Evolutionary conservation across 2,113 vertebrate species (phyloP).

Genomic region (Penelope pileata): DNA sequence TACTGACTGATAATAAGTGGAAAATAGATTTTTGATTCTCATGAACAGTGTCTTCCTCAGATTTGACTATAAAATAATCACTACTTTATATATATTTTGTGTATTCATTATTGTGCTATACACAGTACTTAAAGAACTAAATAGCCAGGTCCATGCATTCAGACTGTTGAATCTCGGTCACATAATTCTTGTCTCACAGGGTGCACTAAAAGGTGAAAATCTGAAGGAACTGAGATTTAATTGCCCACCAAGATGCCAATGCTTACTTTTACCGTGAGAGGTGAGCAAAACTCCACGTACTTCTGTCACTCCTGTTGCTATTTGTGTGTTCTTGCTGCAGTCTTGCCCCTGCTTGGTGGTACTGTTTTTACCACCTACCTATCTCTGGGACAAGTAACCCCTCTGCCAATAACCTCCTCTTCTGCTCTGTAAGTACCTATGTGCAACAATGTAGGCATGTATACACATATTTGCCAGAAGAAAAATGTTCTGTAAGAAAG

Average conservation of each 20-base stretch:
- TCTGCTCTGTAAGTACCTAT: background rate
- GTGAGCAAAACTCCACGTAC: background rate
- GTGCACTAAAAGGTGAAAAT: background rate
- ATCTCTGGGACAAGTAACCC: background rate
- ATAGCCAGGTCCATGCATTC: background rate
- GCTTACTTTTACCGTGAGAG: background rate
- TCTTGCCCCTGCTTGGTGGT: background rate
- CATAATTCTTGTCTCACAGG: background rate
- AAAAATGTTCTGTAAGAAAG: background rate
- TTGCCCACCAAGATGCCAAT: background rate
- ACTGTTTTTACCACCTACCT: no score
- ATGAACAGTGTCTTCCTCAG: background rate
- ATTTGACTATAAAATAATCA: background rate
- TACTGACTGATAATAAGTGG: background rate
- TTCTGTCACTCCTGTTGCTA: no score
- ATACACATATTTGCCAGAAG: background rate
- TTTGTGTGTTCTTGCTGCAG: background rate
- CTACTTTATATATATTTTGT: background rate
- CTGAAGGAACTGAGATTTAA: background rate
- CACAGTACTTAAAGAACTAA: background rate
- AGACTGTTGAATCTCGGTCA: background rate
- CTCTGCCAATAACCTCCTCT: background rate
- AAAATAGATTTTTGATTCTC: background rate
- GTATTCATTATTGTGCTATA: background rate
- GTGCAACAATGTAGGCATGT: no score